Base-by-base conservation (phyloP, 1,140 invertebrate species). In the Mamestra configurata region DNA sequence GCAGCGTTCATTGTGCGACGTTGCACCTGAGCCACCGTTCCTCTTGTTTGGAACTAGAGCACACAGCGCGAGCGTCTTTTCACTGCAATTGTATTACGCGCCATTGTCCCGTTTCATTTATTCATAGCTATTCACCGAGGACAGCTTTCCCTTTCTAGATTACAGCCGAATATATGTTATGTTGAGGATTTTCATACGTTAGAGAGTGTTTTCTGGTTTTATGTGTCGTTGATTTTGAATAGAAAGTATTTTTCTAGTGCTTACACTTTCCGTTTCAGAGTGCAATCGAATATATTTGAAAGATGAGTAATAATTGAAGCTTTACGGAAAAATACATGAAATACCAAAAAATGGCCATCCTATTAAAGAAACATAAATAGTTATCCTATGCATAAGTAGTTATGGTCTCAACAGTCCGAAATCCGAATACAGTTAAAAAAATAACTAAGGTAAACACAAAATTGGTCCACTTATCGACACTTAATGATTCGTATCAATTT, bases 81-180 rank as follows among this genome's bases (percentile, higher is more conserved):
- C 91, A 89, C 84, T 90, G 87, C 91, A 92, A 92, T 93, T 92
- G 91, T 91, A 86, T 91, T 91, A 89, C 84, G 80, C 73, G 61
- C 86, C 82, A 94, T 93, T 94, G 92, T 94, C 90, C 89, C 86
- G 86, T 93, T 91, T 90, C 92, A 92, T 92, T 94, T 94, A 94
- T 92, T 92, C 89, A 81, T 72, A 86, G 79, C 83, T 86, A 71
- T 83, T 79, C 82, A 82, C 76, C 66, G 49, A 57, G 79, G 82
- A 82, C 82, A 84, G 83, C 80, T 87, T 85, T 86, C 82, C 71
- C 83, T 85, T 86, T 87, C 82, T 73, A 84, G 43, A 68, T 68
- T 66, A 40, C 75, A 49, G 43, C 40, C 57, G 61, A 77, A 68
- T 68, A 70, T 70, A 31, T 64, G 40, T 53, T 35, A n/a, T 53